A percentile compares a stretch with the other conserved stretches of the same genome.
Conservation (phyloP, 1,140 invertebrate species). For the Meloidogyne exigua region DNA sequence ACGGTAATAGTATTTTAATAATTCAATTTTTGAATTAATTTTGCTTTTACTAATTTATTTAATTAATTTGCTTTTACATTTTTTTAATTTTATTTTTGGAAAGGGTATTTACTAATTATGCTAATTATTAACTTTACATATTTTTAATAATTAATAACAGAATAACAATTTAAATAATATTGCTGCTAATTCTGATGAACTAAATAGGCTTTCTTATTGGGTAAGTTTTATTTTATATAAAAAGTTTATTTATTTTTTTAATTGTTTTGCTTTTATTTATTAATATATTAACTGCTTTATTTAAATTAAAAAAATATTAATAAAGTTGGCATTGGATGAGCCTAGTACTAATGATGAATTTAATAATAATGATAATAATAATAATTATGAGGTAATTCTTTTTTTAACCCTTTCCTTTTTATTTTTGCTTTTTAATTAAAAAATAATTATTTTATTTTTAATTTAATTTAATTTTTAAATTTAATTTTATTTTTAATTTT, state of each 20-base stretch:
- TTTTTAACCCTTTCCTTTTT: background rate
- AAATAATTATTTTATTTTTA: background rate
- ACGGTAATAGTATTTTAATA: too few species aligned
- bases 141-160: too few species aligned
- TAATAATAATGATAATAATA: background rate
- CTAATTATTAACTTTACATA: too few species aligned
- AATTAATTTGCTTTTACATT: too few species aligned
- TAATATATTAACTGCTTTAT: background rate
- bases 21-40: too few species aligned
- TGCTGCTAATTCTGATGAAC: background rate
- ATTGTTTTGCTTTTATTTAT: background rate
- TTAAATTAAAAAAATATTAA: background rate
- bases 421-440: too few species aligned
- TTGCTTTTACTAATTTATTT: too few species aligned
- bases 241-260: too few species aligned
- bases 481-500: too few species aligned
- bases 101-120: too few species aligned
- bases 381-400: background rate
- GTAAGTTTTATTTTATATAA: background rate
- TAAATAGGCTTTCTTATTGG: slow-evolving; percentile 26
- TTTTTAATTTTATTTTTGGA: too few species aligned
- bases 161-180: background rate
- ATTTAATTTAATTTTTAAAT: background rate
- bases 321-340: slow-evolving; percentile 25
- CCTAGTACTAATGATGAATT: background rate